Evolutionary conservation across 2,888 invertebrate genomes (phyloP).

Genomic region (Argyresthia goedartella): DNA sequence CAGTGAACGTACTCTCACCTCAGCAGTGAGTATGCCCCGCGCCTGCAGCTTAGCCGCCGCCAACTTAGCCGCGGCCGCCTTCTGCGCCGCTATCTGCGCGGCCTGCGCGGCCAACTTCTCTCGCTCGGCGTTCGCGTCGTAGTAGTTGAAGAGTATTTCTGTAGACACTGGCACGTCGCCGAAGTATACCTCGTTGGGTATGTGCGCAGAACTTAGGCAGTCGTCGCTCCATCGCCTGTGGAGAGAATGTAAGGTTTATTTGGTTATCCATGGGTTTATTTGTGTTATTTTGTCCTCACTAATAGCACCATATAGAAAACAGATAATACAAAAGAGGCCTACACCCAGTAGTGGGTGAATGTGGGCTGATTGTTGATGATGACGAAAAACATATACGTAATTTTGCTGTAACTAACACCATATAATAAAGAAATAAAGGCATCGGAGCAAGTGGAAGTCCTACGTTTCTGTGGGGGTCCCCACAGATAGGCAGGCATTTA

Average conservation of each 20-base stretch:
- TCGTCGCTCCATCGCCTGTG: conserved; percentile 67
- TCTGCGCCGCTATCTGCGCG: conserved; percentile 59
- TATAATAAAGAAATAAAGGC: too few relatives aligned
- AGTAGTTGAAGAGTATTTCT: conserved; percentile 61
- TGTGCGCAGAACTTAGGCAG: conserved; percentile 62
- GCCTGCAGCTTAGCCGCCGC: conserved; percentile 44
- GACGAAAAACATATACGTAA: too few relatives aligned
- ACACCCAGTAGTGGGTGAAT: too few relatives aligned
- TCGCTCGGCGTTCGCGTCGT: conserved; percentile 63
- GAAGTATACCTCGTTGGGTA: conserved; percentile 68
- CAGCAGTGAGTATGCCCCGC: conserved; percentile 15
- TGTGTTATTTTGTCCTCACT: too few relatives aligned
- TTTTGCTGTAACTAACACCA: too few relatives aligned
- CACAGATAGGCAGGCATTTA: too few relatives aligned
- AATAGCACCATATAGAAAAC: too few relatives aligned
- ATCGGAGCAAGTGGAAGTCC: too few relatives aligned
- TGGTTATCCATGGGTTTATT: not conserved
- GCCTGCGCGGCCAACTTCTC: conserved; percentile 52
- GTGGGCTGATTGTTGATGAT: too few relatives aligned
- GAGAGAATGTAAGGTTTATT: not conserved
- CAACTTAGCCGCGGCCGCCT: conserved; percentile 54
- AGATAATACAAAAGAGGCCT: too few relatives aligned
- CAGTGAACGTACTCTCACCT: conserved; percentile 4
- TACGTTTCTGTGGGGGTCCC: too few relatives aligned
- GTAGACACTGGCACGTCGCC: conserved; percentile 62